A percentile compares a stretch with the other conserved stretches of the same genome.
phyloP scores from a whole-genome alignment of 2,797 vertebrate genomes.

The Eupleurogrammus muticus region DNA sequence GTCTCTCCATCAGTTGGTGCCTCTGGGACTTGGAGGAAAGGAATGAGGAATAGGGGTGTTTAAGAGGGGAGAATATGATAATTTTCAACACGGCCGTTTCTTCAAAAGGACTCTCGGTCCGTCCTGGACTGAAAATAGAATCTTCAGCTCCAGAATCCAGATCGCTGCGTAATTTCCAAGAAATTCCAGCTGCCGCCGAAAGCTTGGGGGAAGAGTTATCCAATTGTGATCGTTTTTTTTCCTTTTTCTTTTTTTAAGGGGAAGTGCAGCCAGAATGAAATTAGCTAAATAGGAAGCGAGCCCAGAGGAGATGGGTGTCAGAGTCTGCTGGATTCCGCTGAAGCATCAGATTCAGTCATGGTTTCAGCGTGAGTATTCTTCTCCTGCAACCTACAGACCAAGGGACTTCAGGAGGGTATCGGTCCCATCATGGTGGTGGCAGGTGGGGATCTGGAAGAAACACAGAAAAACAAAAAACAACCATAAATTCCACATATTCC shows the following conservation, averaged over 20 bases:
- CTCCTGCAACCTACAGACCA: constrained; percentile 26
- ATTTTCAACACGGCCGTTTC: constrained; percentile 59
- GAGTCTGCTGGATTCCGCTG: constrained; percentile 51
- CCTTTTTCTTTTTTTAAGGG: constrained; percentile 32
- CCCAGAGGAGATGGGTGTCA: constrained; percentile 35
- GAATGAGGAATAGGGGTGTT: constrained; percentile 53
- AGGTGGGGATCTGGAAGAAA: constrained; percentile 69
- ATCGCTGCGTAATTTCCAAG: constrained; percentile 64
- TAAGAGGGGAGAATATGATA: constrained; percentile 47
- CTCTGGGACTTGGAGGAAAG: constrained; percentile 60
- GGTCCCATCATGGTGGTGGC: constrained; percentile 47
- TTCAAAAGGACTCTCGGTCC: constrained; percentile 64
- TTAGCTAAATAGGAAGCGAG: constrained; percentile 20
- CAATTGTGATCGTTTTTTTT: constrained; percentile 31
- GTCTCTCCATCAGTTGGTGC: constrained; percentile 82
- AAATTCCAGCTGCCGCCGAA: constrained; percentile 55
- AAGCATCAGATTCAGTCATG: constrained; percentile 64
- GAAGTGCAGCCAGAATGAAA: constrained; percentile 30
- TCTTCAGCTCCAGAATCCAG: constrained; percentile 58
- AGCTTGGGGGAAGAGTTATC: constrained; percentile 48
- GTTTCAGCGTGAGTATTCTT: constrained; percentile 51
- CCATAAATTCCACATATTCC: constrained; percentile 8
- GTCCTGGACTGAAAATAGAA: constrained; percentile 62
- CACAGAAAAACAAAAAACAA: constrained; percentile 34
- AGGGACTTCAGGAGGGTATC: constrained; percentile 37